phyloP scores from a whole-genome alignment of 2,797 vertebrate species.

The Etheostoma perlongum region DNA sequence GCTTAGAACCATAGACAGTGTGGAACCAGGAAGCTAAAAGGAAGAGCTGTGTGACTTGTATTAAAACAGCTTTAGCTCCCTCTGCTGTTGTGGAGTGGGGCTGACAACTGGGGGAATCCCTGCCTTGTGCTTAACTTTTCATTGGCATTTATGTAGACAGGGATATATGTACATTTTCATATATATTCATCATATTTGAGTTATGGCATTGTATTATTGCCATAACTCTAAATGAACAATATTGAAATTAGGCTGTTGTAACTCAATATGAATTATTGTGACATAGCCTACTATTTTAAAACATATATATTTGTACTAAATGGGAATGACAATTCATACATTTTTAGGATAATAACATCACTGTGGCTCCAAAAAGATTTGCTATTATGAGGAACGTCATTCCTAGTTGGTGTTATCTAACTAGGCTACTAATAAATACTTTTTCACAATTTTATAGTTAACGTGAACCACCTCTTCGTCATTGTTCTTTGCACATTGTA shows the following conservation, averaged over 20 bases:
- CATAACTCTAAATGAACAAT: not conserved
- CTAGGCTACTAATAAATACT: too few relatives aligned
- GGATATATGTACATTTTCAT: too few relatives aligned
- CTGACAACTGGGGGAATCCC: not conserved
- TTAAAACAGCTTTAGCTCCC: constrained; percentile 46
- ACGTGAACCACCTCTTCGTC: too few relatives aligned
- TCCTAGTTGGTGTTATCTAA: too few relatives aligned
- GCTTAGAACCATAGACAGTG: too few relatives aligned
- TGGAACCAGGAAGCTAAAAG: constrained; percentile 31
- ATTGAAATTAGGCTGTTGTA: not conserved
- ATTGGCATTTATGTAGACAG: not conserved
- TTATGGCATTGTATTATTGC: not conserved
- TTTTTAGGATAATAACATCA: too few relatives aligned
- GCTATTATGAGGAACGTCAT: not conserved
- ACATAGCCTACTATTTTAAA: not conserved
- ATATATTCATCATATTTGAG: not conserved
- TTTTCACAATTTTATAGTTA: too few relatives aligned
- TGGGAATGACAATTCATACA: not conserved
- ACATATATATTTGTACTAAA: not conserved
- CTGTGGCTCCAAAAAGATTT: too few relatives aligned
- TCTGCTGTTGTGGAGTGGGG: constrained; percentile 62
- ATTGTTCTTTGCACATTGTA: too few relatives aligned
- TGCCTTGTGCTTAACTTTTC: not conserved
- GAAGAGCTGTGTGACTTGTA: not conserved
- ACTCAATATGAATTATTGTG: not conserved